phyloP scores from a whole-genome alignment of 2,888 invertebrate genomes.

The Dioctria rufipes region DNA sequence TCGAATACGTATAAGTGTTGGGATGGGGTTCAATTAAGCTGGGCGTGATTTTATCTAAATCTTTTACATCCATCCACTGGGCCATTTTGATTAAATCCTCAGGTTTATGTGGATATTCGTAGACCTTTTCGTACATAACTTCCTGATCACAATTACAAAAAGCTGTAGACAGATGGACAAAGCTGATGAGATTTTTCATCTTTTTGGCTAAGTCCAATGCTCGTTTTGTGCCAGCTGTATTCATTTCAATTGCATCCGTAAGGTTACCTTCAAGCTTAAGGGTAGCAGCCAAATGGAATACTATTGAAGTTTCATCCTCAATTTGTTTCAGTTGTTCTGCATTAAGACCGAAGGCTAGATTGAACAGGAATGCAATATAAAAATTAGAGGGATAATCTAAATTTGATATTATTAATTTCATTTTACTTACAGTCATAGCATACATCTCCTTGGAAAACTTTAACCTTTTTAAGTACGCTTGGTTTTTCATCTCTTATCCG shows the following conservation, averaged over 20 bases:
- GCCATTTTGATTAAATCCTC: constrained; percentile 81
- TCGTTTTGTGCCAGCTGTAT: constrained; percentile 87
- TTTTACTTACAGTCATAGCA: constrained; percentile 70
- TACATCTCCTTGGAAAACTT: constrained; percentile 84
- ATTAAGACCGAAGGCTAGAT: constrained; percentile 76
- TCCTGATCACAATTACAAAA: constrained; percentile 95
- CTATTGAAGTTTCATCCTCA: constrained; percentile 81
- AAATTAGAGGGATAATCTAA: not conserved
- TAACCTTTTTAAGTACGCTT: constrained; percentile 80
- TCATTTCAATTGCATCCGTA: constrained; percentile 91
- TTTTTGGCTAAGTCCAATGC: constrained; percentile 83
- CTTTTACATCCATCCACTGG: constrained; percentile 80
- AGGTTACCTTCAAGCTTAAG: constrained; percentile 91
- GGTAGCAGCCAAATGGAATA: constrained; percentile 96
- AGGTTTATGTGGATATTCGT: constrained; percentile 81
- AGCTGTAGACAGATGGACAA: constrained; percentile 95
- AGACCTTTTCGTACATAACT: constrained; percentile 86
- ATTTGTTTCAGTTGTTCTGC: constrained; percentile 75
- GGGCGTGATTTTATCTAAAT: constrained; percentile 78
- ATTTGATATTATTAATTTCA: not conserved
- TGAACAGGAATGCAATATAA: not conserved
- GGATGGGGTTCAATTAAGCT: constrained; percentile 84
- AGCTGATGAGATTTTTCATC: constrained; percentile 83
- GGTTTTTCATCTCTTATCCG: constrained; percentile 82
- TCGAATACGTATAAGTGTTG: constrained; percentile 96